phyloP scores from a whole-genome alignment of 2,888 invertebrate genomes.

The Periphyllus acericola region DNA sequence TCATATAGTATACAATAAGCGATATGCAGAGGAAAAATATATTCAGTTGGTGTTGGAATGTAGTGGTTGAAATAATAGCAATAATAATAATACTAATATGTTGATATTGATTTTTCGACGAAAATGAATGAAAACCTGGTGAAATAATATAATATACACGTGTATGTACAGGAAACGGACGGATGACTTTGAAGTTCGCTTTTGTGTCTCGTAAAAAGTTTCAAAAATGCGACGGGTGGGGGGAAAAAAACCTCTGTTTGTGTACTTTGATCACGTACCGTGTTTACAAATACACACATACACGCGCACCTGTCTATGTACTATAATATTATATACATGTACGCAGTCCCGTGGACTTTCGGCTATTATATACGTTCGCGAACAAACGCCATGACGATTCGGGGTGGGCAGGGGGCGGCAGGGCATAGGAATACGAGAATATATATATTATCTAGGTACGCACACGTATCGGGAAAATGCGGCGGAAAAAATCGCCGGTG shows the following conservation, averaged over 20 bases:
- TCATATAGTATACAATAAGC: too few relatives aligned
- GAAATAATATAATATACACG: not conserved
- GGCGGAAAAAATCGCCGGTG: conserved; percentile 55
- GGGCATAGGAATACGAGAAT: not conserved
- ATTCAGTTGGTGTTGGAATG: too few relatives aligned
- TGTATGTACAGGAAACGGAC: not conserved
- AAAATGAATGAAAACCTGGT: not conserved
- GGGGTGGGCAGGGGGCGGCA: too few relatives aligned
- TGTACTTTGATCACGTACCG: conserved; percentile 44
- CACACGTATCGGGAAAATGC: not conserved
- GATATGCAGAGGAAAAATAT: too few relatives aligned
- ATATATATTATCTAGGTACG: not conserved
- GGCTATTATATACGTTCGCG: not conserved
- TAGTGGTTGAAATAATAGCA: too few relatives aligned
- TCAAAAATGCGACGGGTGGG: not conserved
- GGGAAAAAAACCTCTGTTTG: not conserved
- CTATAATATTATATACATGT: not conserved
- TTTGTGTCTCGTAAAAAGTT: not conserved
- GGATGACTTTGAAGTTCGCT: not conserved
- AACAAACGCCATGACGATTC: conserved; percentile 28
- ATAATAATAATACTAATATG: too few relatives aligned
- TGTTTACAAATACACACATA: conserved; percentile 56
- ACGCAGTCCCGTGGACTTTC: conserved; percentile 19
- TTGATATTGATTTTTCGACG: not conserved
- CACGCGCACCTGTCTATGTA: not conserved